Conservation (phyloP, 64 coral and sea anemone species). For the Pocillopora damicornis region DNA sequence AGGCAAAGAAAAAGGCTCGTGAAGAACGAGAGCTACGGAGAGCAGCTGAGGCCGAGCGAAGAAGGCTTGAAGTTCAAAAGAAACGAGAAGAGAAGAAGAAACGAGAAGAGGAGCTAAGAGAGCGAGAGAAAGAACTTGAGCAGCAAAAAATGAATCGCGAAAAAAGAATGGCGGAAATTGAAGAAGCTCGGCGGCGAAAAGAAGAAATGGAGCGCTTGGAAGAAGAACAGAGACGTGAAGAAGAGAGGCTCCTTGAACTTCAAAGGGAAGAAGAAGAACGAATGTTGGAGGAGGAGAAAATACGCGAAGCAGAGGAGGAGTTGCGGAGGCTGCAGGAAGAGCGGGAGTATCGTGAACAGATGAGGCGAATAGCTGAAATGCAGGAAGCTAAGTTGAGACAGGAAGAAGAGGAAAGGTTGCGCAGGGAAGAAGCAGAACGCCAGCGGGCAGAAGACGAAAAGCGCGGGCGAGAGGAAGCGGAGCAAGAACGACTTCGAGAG, state of each 20-base stretch:
- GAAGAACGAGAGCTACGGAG: constrained; percentile 82
- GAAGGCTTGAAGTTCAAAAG: constrained; percentile 80
- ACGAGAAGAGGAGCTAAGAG: constrained; percentile 78
- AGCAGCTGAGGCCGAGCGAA: constrained; percentile 77
- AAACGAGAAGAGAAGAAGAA: constrained; percentile 92
- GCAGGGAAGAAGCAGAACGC: constrained; percentile 71
- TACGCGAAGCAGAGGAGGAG: constrained; percentile 91
- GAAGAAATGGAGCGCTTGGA: constrained; percentile 70
- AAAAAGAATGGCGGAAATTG: constrained; percentile 66
- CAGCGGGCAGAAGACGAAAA: constrained; percentile 68
- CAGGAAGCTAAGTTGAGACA: constrained; percentile 79
- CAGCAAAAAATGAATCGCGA: constrained; percentile 77
- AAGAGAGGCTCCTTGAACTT: constrained; percentile 53
- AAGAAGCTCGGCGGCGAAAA: constrained; percentile 53
- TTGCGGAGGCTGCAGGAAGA: constrained; percentile 76
- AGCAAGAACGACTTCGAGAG: constrained; percentile 37
- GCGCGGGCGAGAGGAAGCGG: constrained; percentile 59
- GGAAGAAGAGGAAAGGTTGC: constrained; percentile 66
- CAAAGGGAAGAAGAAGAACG: constrained; percentile 80
- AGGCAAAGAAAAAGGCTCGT: constrained; percentile 79
- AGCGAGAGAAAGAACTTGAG: constrained; percentile 84
- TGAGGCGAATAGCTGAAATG: constrained; percentile 88
- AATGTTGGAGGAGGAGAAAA: constrained; percentile 69
- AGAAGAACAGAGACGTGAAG: constrained; percentile 73
- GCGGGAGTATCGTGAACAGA: constrained; percentile 83